phyloP scores from a whole-genome alignment of 1,140 invertebrate genomes.

The Trichoplusia ni region DNA sequence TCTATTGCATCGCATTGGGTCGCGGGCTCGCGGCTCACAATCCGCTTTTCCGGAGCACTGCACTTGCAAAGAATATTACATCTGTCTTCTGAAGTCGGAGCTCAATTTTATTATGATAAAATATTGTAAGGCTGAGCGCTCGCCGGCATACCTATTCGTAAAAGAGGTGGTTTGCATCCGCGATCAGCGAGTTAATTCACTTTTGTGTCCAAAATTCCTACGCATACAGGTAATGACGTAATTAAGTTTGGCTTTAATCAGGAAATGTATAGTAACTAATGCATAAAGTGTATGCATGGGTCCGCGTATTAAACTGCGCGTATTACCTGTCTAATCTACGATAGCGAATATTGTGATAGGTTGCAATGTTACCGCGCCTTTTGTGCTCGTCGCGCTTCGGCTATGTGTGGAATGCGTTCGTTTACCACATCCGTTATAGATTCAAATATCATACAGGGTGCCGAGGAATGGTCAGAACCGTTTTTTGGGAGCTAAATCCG shows the following conservation, averaged over 20 bases:
- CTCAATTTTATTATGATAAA: background rate
- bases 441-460: no score
- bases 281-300: slow-evolving; percentile 27
- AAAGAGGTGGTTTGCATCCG: no score
- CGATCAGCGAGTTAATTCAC: no score
- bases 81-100: background rate
- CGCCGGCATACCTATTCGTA: no score
- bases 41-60: background rate
- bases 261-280: slow-evolving; percentile 40
- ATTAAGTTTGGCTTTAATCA: slow-evolving; percentile 41
- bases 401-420: no score
- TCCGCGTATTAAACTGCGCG: slow-evolving; percentile 5
- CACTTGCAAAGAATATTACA: background rate
- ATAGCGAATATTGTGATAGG: background rate
- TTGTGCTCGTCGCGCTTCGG: no score
- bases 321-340: background rate
- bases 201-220: background rate
- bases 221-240: background rate
- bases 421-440: no score
- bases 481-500: no score
- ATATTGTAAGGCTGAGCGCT: no score
- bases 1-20: no score
- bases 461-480: no score
- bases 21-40: background rate
- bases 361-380: background rate